Conservation (phyloP, 2,797 vertebrate species). For the Muscicapa comitata region DNA sequence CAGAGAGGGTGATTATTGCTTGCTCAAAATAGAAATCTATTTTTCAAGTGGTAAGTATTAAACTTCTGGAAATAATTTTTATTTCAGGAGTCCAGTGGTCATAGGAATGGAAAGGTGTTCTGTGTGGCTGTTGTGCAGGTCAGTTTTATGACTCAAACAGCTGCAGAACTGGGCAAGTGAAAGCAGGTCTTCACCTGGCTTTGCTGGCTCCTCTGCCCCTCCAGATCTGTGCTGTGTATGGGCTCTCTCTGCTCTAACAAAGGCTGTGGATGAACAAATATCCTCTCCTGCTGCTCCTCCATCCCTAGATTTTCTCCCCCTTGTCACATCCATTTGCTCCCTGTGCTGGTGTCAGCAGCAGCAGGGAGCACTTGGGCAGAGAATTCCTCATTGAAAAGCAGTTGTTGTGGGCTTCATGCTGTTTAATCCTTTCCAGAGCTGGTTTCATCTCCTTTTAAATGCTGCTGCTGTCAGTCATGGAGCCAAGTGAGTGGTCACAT, state of each 20-base stretch:
- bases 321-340: background rate
- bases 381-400: slow-evolving; percentile 4
- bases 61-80: background rate
- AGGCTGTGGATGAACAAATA: background rate
- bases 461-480: background rate
- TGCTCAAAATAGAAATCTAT: background rate
- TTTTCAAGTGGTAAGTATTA: background rate
- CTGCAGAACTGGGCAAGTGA: background rate
- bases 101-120: background rate
- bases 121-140: rapidly evolving
- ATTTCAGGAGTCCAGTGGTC: background rate
- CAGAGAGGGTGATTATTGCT: background rate
- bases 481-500: background rate
- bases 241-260: background rate
- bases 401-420: background rate
- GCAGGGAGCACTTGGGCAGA: background rate
- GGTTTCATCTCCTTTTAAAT: background rate
- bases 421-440: slow-evolving; percentile 29
- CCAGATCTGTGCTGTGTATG: background rate
- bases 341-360: background rate
- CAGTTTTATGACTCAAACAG: background rate
- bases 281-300: background rate
- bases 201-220: background rate
- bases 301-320: background rate
- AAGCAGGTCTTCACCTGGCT: background rate